phyloP scores from a whole-genome alignment of 2,888 invertebrate species.

The Stenodema calcarata region DNA sequence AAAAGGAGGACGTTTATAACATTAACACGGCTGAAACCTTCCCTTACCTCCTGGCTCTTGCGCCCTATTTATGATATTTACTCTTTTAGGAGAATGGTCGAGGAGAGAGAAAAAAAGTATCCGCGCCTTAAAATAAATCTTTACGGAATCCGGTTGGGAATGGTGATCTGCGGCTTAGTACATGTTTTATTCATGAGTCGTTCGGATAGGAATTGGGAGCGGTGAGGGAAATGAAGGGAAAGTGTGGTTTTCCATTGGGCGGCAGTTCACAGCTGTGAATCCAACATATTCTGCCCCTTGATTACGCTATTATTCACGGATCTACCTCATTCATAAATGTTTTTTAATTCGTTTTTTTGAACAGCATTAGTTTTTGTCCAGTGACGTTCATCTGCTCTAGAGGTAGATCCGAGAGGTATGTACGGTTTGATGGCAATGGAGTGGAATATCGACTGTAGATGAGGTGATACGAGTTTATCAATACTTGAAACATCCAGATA shows the following conservation, averaged over 20 bases:
- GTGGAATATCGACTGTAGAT: too few relatives aligned
- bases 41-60: background rate
- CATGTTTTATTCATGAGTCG: constrained; percentile 24
- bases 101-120: background rate
- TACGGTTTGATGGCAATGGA: too few relatives aligned
- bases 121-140: background rate
- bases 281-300: background rate
- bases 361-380: too few relatives aligned
- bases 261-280: background rate
- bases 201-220: background rate
- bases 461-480: too few relatives aligned
- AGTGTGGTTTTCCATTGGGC: background rate
- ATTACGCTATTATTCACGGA: background rate
- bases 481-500: too few relatives aligned
- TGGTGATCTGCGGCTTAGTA: background rate
- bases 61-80: constrained; percentile 14
- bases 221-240: background rate
- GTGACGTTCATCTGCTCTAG: too few relatives aligned
- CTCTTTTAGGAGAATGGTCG: background rate
- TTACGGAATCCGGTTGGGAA: background rate
- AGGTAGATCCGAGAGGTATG: too few relatives aligned
- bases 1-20: background rate
- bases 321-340: too few relatives aligned
- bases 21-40: background rate
- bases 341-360: too few relatives aligned